A percentile compares a stretch with the other conserved stretches of the same genome.
phyloP scores from a whole-genome alignment of 2,797 vertebrate genomes.

The Myotis daubentonii region DNA sequence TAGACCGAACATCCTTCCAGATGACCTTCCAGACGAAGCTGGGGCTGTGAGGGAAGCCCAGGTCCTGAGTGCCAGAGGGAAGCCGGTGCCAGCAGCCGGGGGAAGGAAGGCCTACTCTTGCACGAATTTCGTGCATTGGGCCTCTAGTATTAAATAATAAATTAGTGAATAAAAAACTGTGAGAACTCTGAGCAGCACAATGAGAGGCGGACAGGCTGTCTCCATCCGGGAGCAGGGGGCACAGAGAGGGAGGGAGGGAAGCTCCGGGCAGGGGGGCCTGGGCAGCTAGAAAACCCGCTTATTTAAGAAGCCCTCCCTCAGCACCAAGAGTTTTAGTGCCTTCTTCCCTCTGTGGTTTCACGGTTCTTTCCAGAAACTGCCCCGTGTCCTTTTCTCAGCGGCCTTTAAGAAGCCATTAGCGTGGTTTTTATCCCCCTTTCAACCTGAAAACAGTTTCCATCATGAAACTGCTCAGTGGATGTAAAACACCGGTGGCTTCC shows the following conservation, averaged over 20 bases:
- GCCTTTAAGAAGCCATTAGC: constrained; percentile 54
- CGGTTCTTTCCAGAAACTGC: background rate
- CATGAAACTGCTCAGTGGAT: background rate
- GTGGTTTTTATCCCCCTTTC: background rate
- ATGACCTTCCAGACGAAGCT: too few relatives aligned
- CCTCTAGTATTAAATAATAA: too few relatives aligned
- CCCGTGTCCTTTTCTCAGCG: background rate
- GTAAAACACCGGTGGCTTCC: background rate
- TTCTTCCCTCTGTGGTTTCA: background rate
- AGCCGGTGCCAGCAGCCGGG: too few relatives aligned
- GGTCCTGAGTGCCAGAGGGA: too few relatives aligned
- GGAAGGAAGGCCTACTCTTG: too few relatives aligned
- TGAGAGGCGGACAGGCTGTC: background rate
- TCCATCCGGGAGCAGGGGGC: fast-evolving
- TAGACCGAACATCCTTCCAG: too few relatives aligned
- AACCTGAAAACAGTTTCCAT: background rate
- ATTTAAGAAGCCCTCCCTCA: background rate
- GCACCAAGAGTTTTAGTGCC: background rate
- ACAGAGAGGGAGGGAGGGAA: too few relatives aligned
- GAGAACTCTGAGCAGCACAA: background rate
- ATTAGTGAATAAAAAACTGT: too few relatives aligned
- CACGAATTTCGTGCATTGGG: too few relatives aligned
- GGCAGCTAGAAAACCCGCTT: background rate
- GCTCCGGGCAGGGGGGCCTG: fast-evolving
- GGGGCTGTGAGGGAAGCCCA: too few relatives aligned